A percentile compares a stretch with the other conserved stretches of the same genome.
Conservation (phyloP, 64 coral and sea anemone genomes). For the Trachythela sp. region DNA sequence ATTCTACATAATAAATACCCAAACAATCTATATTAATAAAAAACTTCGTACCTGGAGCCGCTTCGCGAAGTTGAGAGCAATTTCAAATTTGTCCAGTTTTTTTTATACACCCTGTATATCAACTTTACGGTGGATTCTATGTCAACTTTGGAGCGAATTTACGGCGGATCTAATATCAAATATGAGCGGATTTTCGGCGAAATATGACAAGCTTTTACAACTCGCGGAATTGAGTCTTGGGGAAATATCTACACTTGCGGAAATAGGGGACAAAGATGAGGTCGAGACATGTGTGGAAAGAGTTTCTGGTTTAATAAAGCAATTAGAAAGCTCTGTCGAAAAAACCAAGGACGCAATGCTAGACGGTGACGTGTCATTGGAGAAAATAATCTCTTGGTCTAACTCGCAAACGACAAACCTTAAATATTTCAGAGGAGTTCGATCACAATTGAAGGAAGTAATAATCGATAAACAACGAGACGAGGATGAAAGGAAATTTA, state of each 20-base stretch:
- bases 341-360: conserved; percentile 43
- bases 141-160: not conserved
- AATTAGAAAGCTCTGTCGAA: conserved; percentile 23
- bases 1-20: no score
- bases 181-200: not conserved
- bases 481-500: not conserved
- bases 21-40: no score
- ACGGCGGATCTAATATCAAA: not conserved
- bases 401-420: not conserved
- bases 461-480: not conserved
- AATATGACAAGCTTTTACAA: not conserved
- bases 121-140: not conserved
- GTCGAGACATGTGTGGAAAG: conserved; percentile 17
- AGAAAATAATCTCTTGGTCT: conserved; percentile 36
- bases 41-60: no score
- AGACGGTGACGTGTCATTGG: conserved; percentile 23
- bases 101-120: no score
- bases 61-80: no score
- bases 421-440: not conserved
- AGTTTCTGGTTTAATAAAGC: not conserved
- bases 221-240: not conserved
- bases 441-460: not conserved
- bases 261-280: conserved; percentile 29
- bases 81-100: no score
- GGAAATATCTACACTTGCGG: not conserved